Conservation (phyloP, 2,888 invertebrate genomes). For the Agrochola lota region DNA sequence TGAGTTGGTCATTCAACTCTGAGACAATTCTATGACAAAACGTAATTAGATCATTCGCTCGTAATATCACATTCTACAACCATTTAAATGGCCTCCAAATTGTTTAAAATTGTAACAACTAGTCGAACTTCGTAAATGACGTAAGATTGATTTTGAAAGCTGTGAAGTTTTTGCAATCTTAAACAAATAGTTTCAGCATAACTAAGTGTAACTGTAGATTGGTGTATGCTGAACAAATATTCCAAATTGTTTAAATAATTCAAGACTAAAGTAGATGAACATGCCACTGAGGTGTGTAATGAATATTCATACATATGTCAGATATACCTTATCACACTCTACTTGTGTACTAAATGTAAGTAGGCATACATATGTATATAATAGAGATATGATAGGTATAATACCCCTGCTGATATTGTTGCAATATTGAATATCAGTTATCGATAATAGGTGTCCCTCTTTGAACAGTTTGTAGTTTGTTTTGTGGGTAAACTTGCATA, state of each 20-base stretch:
- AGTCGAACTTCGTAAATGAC: conserved; percentile 26
- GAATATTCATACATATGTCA: conserved; percentile 34
- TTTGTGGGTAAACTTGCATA: neutral
- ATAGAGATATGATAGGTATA: conserved; percentile 60
- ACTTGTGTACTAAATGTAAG: conserved; percentile 55
- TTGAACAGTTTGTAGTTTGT: conserved; percentile 26
- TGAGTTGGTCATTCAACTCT: conserved; percentile 70
- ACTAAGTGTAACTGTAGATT: conserved; percentile 2
- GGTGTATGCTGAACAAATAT: conserved; percentile 18
- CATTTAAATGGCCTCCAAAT: conserved; percentile 59
- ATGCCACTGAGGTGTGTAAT: conserved; percentile 12
- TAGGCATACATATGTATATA: conserved; percentile 31
- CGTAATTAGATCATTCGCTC: conserved; percentile 68
- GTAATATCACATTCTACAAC: conserved; percentile 62
- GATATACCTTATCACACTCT: conserved; percentile 56
- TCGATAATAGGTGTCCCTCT: conserved; percentile 17
- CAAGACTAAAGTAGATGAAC: conserved; percentile 14
- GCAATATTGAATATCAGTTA: conserved; percentile 48
- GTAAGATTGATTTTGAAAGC: conserved; percentile 27
- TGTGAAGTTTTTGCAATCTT: conserved; percentile 19
- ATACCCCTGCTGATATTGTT: conserved; percentile 50
- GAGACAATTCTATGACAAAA: conserved; percentile 65
- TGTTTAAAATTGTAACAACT: conserved; percentile 49
- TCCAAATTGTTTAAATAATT: conserved; percentile 24
- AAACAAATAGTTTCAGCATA: conserved; percentile 18